phyloP scores from a whole-genome alignment of 2,888 invertebrate genomes.

The Tetheella fluctuosa region DNA sequence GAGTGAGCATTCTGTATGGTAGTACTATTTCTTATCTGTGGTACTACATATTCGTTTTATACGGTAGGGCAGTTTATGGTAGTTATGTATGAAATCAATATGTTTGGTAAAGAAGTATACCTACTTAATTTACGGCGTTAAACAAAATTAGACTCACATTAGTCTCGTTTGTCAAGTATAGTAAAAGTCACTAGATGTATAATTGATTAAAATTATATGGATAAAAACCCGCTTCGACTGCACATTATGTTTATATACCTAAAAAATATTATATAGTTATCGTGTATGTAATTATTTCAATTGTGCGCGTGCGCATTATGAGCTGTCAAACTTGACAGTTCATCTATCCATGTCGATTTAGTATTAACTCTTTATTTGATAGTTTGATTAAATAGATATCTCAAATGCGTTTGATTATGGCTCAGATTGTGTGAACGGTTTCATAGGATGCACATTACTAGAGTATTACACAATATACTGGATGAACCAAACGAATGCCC shows the following conservation, averaged over 20 bases:
- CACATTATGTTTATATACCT: conserved; percentile 42
- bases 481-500: no score
- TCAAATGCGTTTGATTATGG: conserved; percentile 19
- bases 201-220: conserved; percentile 24
- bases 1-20: no score
- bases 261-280: conserved; percentile 20
- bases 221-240: conserved; percentile 51
- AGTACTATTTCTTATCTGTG: no score
- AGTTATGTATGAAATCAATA: background rate
- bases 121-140: conserved; percentile 14
- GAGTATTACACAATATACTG: no score
- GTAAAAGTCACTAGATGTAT: conserved; percentile 60
- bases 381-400: conserved; percentile 25
- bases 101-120: background rate
- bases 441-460: no score
- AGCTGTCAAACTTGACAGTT: conserved; percentile 11
- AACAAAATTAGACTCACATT: conserved; percentile 55
- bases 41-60: no score
- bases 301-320: conserved; percentile 6
- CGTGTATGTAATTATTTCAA: conserved; percentile 17
- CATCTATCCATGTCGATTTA: conserved; percentile 21
- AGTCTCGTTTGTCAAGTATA: conserved; percentile 46
- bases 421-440: no score
- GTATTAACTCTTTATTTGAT: conserved; percentile 22
- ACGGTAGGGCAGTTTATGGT: no score